These are phyloP conservation scores for Melinaea marsaeus DNA, from an alignment of 2,888 invertebrate species.

Conservation along the genomic window DNA sequence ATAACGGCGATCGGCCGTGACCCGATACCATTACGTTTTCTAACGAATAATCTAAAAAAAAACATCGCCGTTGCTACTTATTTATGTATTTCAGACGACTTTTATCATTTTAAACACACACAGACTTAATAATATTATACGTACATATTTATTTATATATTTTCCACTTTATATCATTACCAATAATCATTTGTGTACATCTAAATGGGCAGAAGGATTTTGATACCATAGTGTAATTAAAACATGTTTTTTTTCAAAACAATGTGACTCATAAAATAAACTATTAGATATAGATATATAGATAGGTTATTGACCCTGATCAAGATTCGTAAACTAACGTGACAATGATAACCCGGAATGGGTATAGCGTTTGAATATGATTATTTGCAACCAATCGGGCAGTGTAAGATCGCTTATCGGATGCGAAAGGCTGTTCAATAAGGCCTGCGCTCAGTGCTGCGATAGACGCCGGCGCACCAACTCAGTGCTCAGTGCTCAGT, in stretches of 20 bases:
- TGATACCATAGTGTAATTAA: too few species aligned
- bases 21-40: constrained; percentile 35
- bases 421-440: constrained; percentile 62
- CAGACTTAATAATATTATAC: background rate
- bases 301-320: too few species aligned
- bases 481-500: constrained; percentile 29
- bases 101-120: background rate
- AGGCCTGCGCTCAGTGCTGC: constrained; percentile 63
- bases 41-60: constrained; percentile 15
- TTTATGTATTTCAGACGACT: constrained; percentile 9
- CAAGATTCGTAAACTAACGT: too few species aligned
- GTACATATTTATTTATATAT: too few species aligned
- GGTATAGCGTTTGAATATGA: background rate
- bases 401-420: constrained; percentile 59
- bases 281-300: too few species aligned
- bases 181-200: too few species aligned
- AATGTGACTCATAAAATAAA: too few species aligned
- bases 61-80: constrained; percentile 7
- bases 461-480: constrained; percentile 55
- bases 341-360: background rate
- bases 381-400: constrained; percentile 28
- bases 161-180: too few species aligned
- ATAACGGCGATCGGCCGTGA: constrained; percentile 53
- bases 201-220: too few species aligned
- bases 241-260: too few species aligned